phyloP scores from a whole-genome alignment of 2,888 invertebrate species.

The Microctonus aethiopoides region DNA sequence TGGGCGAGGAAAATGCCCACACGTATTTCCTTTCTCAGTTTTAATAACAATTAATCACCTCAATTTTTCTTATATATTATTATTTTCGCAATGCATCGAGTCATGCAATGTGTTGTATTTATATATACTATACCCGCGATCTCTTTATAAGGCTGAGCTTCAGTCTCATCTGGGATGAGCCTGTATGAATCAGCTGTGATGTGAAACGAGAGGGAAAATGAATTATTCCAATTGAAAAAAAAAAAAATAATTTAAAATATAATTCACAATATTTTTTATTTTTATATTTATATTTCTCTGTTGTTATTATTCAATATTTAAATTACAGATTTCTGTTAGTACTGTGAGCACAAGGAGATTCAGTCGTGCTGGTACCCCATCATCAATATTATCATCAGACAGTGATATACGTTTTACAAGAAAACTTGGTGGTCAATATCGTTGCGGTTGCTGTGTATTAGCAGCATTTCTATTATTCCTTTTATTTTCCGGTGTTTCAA shows the following conservation, averaged over 20 bases:
- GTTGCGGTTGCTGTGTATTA: conserved; percentile 88
- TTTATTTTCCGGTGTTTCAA: conserved; percentile 76
- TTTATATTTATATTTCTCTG: not conserved
- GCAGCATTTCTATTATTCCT: conserved; percentile 85
- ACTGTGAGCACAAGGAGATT: conserved; percentile 68
- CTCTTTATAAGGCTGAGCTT: not conserved
- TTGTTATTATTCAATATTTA: too few relatives aligned
- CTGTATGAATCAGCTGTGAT: conserved; percentile 4
- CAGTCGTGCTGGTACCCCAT: conserved; percentile 72
- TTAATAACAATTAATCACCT: conserved; percentile 29
- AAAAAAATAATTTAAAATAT: not conserved
- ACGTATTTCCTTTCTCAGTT: conserved; percentile 40
- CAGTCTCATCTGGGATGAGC: not conserved
- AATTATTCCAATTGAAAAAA: not conserved
- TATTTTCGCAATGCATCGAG: conserved; percentile 23
- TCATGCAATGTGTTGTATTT: not conserved
- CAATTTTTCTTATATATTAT: conserved; percentile 32
- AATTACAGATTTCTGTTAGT: conserved; percentile 71
- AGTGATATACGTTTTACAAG: conserved; percentile 91
- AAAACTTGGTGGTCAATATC: conserved; percentile 85
- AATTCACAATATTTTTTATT: not conserved
- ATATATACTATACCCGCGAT: not conserved
- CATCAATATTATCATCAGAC: conserved; percentile 86
- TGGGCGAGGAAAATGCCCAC: conserved; percentile 16
- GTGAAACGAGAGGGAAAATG: conserved; percentile 23